Percentiles rank a stretch among this genome's conserved stretches.
Evolutionary conservation across 2,888 invertebrate species (phyloP).

Genomic region (Eristalinus sepulchralis): DNA sequence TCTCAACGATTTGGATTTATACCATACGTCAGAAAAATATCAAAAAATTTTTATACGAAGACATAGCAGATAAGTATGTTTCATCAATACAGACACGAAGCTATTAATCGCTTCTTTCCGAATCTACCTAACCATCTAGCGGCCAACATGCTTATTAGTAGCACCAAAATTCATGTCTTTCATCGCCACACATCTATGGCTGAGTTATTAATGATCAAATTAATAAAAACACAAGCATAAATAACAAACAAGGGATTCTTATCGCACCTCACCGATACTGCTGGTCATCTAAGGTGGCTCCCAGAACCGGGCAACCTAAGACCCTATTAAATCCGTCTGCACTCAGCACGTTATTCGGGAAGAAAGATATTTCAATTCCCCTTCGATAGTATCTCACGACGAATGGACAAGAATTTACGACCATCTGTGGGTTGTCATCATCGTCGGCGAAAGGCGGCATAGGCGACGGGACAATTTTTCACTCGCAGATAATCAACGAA

Average conservation of each 20-base stretch:
- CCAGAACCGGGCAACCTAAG: constrained; percentile 22
- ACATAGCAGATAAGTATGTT: neutral
- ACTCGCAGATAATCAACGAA: constrained; percentile 65
- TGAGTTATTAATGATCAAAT: constrained; percentile 63
- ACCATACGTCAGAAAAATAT: neutral
- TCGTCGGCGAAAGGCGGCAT: constrained; percentile 41
- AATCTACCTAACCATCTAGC: constrained; percentile 15
- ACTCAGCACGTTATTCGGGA: constrained; percentile 48
- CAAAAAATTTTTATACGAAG: neutral
- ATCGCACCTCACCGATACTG: constrained; percentile 51
- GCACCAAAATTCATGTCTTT: constrained; percentile 54
- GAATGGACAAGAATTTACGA: constrained; percentile 60
- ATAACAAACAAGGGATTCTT: constrained; percentile 62
- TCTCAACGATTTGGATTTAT: neutral
- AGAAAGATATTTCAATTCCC: constrained; percentile 66
- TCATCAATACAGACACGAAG: neutral
- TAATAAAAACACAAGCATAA: constrained; percentile 64
- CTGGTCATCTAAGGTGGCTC: constrained; percentile 57
- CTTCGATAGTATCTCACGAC: constrained; percentile 60
- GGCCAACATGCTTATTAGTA: constrained; percentile 55
- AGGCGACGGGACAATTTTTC: constrained; percentile 66
- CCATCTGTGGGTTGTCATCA: constrained; percentile 64
- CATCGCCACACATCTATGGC: constrained; percentile 35
- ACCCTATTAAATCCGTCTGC: constrained; percentile 54
- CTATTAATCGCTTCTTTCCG: constrained; percentile 42